Conservation (phyloP, 2,888 invertebrate genomes). For the Cynaeus angustus region DNA sequence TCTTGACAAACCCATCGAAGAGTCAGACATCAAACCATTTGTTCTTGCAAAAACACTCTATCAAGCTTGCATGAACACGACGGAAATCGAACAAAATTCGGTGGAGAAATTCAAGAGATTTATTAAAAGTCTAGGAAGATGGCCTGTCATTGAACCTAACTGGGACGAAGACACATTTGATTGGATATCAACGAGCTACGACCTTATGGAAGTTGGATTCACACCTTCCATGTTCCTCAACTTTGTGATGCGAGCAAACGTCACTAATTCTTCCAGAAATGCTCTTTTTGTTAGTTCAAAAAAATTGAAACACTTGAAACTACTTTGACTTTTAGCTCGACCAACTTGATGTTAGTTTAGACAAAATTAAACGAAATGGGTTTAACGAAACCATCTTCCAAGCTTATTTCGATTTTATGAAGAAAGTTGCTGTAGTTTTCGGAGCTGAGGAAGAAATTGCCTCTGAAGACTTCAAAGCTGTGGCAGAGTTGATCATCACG, state of each 20-base stretch:
- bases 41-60: conserved; percentile 84
- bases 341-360: conserved; percentile 78
- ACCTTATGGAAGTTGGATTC: conserved; percentile 83
- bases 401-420: conserved; percentile 76
- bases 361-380: conserved; percentile 77
- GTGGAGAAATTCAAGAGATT: conserved; percentile 30
- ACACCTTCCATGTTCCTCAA: conserved; percentile 72
- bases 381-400: conserved; percentile 83
- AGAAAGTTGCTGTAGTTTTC: conserved; percentile 58
- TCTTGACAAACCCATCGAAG: conserved; percentile 75
- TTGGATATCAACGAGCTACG: conserved; percentile 86
- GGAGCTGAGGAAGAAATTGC: conserved; percentile 58
- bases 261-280: conserved; percentile 38
- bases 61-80: conserved; percentile 86
- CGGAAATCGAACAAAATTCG: conserved; percentile 57
- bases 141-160: conserved; percentile 85
- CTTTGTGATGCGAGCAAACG: conserved; percentile 19
- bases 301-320: not conserved
- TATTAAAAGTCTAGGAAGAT: conserved; percentile 82
- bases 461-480: conserved; percentile 56
- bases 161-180: conserved; percentile 82
- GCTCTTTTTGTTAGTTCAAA: conserved; percentile 34
- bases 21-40: conserved; percentile 78
- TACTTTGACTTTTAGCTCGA: conserved; percentile 76
- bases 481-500: conserved; percentile 58